Evolutionary conservation across 2,888 invertebrate species (phyloP), one percentile per base, ranked within the genome.

Genomic region (Himalopsyche anomala): DNA sequence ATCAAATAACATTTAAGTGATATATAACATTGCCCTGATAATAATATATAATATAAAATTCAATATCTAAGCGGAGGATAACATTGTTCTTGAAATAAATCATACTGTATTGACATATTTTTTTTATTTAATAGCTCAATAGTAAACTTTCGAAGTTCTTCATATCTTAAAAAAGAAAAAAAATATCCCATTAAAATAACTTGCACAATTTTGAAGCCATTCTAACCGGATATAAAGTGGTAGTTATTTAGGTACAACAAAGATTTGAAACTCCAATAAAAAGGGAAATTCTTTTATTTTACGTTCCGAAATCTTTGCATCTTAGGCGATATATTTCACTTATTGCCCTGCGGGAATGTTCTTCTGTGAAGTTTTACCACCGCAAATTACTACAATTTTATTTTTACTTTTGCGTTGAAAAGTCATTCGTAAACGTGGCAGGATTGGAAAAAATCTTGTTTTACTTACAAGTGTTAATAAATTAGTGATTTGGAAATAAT

Each of bases 271-370:
- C 82, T 81, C 38, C 83, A 28, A 83, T 83, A 83, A 83, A 56
- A 83, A 83, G 9, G 56, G 55, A 83, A 19, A 62, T 17, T 62
- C 40, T 45, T 56, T 83, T 56, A 83, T 83, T 83, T 83, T 83
- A 83, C 56, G 62, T 62, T n/a, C 28, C 36, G n/a, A 42, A 56
- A 83, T 56, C 15, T 42, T 42, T 19, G 83, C 56, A 56, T 62
- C 62, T 19, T 11, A 6, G 28, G 62, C 62, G 6, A 62, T 62
- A 62, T 62, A 19, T 62, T 62, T 28, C 62, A 62, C 62, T 62
- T 62, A 19, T 62, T 62, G 8, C 19, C 62, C 62, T n/a, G 62
- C 62, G 28, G 11, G 28, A 28, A 28, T 28, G 28, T 19, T 28
- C 28, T 51, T 15, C 4, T 15, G 15, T 15, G 51, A 8, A 62